phyloP scores from a whole-genome alignment of 2,888 invertebrate species.

The Subacronicta megacephala region DNA sequence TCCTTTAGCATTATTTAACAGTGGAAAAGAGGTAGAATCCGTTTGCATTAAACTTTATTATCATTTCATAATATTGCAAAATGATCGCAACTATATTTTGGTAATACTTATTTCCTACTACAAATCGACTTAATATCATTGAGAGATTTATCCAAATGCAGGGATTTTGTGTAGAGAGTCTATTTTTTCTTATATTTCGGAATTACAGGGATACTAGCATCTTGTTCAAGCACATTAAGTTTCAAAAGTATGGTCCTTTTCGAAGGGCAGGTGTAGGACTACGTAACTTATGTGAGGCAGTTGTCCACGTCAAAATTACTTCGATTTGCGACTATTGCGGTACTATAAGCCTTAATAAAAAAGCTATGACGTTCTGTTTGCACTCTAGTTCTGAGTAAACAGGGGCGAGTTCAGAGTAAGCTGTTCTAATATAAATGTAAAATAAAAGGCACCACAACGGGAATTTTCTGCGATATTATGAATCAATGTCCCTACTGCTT shows the following conservation, averaged over 20 bases:
- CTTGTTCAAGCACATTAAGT: background rate
- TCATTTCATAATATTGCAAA: no score
- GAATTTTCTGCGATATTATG: conserved; percentile 15
- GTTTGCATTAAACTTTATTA: background rate
- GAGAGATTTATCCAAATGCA: no score
- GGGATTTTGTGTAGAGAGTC: no score
- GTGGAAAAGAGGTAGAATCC: background rate
- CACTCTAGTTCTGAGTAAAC: conserved; percentile 33
- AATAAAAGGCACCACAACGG: conserved; percentile 15
- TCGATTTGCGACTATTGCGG: conserved; percentile 10
- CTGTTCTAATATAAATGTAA: conserved; percentile 30
- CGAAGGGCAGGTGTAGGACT: conserved; percentile 2
- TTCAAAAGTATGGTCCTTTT: conserved; percentile 3
- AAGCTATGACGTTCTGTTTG: conserved; percentile 22
- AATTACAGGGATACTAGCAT: background rate
- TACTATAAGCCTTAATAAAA: conserved; percentile 23
- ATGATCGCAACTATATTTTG: no score
- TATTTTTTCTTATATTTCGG: background rate
- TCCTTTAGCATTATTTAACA: background rate
- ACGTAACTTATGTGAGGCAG: conserved; percentile 5
- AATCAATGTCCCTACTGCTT: background rate
- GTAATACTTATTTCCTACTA: no score
- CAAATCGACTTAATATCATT: no score
- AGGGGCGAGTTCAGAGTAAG: conserved; percentile 32
- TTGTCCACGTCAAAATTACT: conserved; percentile 10